Base-by-base conservation (phyloP, 2,888 invertebrate species). In the Geotrupes spiniger region DNA sequence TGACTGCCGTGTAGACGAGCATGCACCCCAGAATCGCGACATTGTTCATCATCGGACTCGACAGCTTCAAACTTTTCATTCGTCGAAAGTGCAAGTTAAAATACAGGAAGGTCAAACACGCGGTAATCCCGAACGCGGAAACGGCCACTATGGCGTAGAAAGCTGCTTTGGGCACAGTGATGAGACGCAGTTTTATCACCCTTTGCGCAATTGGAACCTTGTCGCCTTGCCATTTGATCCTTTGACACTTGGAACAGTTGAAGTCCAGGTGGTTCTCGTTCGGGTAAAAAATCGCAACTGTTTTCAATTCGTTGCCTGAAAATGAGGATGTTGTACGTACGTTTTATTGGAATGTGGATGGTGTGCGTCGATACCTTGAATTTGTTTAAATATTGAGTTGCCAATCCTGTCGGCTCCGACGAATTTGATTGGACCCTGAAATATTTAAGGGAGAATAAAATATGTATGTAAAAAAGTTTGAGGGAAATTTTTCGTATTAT, bases 11-110 rank as follows among this genome's bases (percentile, higher is more conserved):
- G 74, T 94, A 94, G n/a, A 93, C 92, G 60, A 92, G 74, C 60
- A 91, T 87, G 68, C 93, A 94, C 10, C 94, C 94, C 27, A 91
- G 83, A 28, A 92, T 85, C 0, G 92, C 92, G 75, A 93, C 89
- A 74, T 93, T 94, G 77, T 93, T 94, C 48, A 95, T 76, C 54
- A 89, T 86, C 1, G 94, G 94, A 63, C 93, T 93, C 14, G 93
- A 93, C 54, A 94, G 78, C 73, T 95, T 94, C 70, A 94, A 92
- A 56, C 89, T 90, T 71, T 89, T 89, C 66, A 89, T 79, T 68
- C 85, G 84, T 56, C 90, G 82, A 68, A 89, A 90, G 71, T 88
- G 87, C 57, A 92, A 76, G 74, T 92, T 92, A 69, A 92, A 90
- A 43, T 83, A 83, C 53, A 92, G 75, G 66, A 91, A 91, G 3